Percentiles rank a stretch among this genome's conserved stretches.
Conservation (phyloP, 1,140 invertebrate species). For the Plodia interpunctella region DNA sequence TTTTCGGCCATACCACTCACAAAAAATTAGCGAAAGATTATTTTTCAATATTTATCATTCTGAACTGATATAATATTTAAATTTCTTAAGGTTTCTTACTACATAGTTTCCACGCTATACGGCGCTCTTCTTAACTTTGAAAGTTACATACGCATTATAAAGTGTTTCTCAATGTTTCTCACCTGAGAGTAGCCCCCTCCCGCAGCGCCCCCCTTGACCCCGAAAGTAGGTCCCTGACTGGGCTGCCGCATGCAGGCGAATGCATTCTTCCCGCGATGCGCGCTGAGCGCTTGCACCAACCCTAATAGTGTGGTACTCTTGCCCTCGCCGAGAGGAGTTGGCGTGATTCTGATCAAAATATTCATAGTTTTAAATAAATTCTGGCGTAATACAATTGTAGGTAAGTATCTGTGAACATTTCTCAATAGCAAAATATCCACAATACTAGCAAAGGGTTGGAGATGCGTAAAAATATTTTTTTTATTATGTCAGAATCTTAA, state of each 20-base stretch:
- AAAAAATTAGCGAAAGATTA: no score
- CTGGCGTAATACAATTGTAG: no score
- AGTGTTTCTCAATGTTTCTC: background rate
- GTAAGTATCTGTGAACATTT: no score
- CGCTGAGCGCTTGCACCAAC: slow-evolving; percentile 93
- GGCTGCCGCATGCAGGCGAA: slow-evolving; percentile 98
- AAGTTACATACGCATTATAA: background rate
- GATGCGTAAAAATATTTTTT: no score
- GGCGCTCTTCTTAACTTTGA: background rate
- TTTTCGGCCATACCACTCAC: no score
- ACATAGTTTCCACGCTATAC: no score
- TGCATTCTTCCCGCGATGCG: slow-evolving; percentile 90
- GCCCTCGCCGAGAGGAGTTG: slow-evolving; percentile 97
- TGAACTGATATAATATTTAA: background rate
- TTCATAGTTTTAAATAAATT: no score
- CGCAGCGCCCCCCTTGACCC: slow-evolving; percentile 97
- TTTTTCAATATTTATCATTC: background rate
- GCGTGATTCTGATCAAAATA: slow-evolving; percentile 86
- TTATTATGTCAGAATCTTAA: no score
- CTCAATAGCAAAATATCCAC: no score
- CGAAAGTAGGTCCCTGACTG: slow-evolving; percentile 98
- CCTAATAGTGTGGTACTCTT: slow-evolving; percentile 98
- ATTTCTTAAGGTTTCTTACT: background rate
- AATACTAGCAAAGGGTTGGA: no score
- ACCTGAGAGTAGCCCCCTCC: slow-evolving; percentile 94